Evolutionary conservation across 2,113 vertebrate species (phyloP).

Genomic region (Hippocampus mohnikei): DNA sequence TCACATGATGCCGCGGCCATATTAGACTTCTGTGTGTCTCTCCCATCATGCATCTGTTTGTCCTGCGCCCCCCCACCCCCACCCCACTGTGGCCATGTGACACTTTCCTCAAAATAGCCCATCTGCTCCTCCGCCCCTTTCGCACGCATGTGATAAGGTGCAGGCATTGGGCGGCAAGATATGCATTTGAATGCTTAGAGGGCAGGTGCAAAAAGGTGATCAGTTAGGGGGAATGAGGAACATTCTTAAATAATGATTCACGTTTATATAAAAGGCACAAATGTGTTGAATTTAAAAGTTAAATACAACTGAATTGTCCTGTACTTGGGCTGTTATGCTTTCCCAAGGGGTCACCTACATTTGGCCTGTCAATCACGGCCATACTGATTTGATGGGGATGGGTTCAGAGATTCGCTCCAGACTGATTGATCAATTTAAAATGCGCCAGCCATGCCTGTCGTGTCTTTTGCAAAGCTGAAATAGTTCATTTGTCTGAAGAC

Average conservation of each 20-base stretch:
- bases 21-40: slow-evolving; percentile 11
- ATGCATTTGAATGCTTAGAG: not conserved
- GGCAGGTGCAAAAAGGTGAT: not conserved
- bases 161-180: not conserved
- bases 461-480: not conserved
- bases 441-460: not conserved
- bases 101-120: slow-evolving; percentile 29
- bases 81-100: slow-evolving; percentile 37
- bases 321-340: too few relatives aligned
- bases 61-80: not conserved
- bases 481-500: not conserved
- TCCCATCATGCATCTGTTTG: slow-evolving; percentile 16
- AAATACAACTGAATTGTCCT: too few relatives aligned
- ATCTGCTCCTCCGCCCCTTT: slow-evolving; percentile 29
- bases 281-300: too few relatives aligned
- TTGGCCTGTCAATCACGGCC: too few relatives aligned
- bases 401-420: too few relatives aligned
- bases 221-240: not conserved
- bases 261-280: too few relatives aligned
- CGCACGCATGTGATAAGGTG: slow-evolving; percentile 19
- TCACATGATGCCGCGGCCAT: slow-evolving; percentile 30
- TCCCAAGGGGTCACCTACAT: too few relatives aligned
- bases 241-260: too few relatives aligned
- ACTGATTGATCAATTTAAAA: not conserved
- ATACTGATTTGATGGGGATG: too few relatives aligned